phyloP scores from a whole-genome alignment of 2,113 vertebrate genomes.

The Percopsis transmontana region DNA sequence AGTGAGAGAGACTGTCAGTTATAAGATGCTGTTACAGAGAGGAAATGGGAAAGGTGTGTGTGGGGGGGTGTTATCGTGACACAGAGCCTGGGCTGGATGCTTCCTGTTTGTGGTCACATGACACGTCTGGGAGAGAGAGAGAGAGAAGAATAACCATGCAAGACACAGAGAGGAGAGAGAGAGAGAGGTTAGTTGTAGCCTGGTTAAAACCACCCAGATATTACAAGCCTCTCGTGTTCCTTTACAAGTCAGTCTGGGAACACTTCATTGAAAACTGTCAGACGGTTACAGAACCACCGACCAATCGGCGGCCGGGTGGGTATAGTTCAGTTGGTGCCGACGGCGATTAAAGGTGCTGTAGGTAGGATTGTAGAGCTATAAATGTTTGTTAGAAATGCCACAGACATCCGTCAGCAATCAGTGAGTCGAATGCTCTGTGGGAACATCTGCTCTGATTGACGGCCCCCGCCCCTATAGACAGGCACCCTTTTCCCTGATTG shows the following conservation, averaged over 20 bases:
- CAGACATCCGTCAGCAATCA: too few relatives aligned
- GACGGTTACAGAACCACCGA: too few relatives aligned
- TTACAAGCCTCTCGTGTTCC: neutral
- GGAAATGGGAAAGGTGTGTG: neutral
- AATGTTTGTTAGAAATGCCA: too few relatives aligned
- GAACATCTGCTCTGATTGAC: too few relatives aligned
- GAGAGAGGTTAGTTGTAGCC: conserved; percentile 42
- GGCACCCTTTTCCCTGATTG: too few relatives aligned
- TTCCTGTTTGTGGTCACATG: conserved; percentile 58
- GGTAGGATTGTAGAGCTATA: too few relatives aligned
- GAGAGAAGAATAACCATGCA: neutral
- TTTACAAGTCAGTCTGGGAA: neutral
- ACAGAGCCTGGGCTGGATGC: conserved; percentile 64
- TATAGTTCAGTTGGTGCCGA: too few relatives aligned
- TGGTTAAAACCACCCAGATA: neutral
- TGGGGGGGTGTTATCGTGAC: conserved; percentile 58
- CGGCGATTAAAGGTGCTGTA: too few relatives aligned
- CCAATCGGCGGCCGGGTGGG: too few relatives aligned
- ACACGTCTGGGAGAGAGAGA: conserved; percentile 49
- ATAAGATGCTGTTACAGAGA: neutral
- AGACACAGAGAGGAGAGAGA: conserved; percentile 18
- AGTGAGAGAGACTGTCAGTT: conserved; percentile 3
- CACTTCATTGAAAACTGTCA: too few relatives aligned
- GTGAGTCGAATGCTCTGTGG: too few relatives aligned
- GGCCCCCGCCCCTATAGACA: too few relatives aligned